Conservation (phyloP, 2,113 vertebrate species). For the Corythornis cristatus region DNA sequence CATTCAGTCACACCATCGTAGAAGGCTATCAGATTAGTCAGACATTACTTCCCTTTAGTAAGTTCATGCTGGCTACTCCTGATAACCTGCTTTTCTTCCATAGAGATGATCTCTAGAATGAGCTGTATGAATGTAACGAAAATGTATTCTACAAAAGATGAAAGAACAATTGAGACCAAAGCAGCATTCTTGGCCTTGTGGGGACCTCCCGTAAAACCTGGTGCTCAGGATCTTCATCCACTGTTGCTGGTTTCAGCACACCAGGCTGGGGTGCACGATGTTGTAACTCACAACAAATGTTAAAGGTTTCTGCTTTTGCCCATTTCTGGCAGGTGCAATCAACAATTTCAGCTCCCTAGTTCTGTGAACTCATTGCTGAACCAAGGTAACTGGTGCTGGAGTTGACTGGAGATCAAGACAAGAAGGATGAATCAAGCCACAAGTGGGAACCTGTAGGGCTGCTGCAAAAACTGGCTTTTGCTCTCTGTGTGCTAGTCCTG, state of each 20-base stretch:
- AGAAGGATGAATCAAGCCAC: background rate
- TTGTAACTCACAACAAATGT: rapidly evolving
- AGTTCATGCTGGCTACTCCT: too few relatives aligned
- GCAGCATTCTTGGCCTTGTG: background rate
- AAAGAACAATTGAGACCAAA: background rate
- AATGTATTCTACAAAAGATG: rapidly evolving
- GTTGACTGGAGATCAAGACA: background rate
- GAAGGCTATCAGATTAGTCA: too few relatives aligned
- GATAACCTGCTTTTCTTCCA: too few relatives aligned
- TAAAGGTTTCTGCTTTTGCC: background rate
- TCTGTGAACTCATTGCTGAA: background rate
- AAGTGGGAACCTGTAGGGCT: background rate
- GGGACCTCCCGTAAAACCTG: background rate
- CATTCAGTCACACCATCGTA: too few relatives aligned
- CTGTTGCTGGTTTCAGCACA: background rate
- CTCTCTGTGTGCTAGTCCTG: background rate
- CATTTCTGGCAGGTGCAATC: background rate
- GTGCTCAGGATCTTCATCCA: background rate
- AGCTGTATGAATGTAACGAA: background rate
- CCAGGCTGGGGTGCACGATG: background rate
- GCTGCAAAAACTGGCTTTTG: background rate
- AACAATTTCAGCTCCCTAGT: background rate
- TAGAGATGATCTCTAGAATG: too few relatives aligned
- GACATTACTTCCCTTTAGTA: too few relatives aligned
- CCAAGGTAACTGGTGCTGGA: background rate